A percentile compares a stretch with the other conserved stretches of the same genome.
phyloP scores from a whole-genome alignment of 2,888 invertebrate species.

The Anticlea derivata region DNA sequence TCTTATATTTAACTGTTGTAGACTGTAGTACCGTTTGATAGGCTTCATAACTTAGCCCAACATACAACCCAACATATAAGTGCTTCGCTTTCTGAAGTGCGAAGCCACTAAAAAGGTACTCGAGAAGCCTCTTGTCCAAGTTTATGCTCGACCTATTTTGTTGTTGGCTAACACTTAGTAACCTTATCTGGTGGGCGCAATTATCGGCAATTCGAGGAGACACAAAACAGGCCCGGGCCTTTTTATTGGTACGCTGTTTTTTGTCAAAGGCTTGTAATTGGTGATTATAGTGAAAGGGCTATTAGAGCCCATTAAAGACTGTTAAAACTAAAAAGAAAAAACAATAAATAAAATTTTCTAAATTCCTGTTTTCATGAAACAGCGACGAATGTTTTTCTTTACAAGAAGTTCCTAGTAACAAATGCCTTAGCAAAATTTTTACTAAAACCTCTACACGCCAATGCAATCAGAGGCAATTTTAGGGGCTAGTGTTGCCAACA shows the following conservation, averaged over 20 bases:
- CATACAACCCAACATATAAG: too few relatives aligned
- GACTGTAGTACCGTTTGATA: too few relatives aligned
- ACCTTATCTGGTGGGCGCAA: conserved; percentile 45
- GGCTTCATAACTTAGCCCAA: too few relatives aligned
- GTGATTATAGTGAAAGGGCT: conserved; percentile 11
- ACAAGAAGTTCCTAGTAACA: too few relatives aligned
- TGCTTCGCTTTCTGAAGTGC: conserved; percentile 40
- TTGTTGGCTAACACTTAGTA: conserved; percentile 47
- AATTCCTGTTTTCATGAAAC: too few relatives aligned
- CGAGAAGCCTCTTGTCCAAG: conserved; percentile 36
- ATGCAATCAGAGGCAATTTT: too few relatives aligned
- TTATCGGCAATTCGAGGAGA: conserved; percentile 40
- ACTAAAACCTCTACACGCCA: too few relatives aligned
- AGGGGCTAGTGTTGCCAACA: too few relatives aligned
- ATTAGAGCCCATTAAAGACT: neutral
- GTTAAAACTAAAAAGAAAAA: neutral
- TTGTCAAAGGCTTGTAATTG: conserved; percentile 20
- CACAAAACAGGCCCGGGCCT: conserved; percentile 22
- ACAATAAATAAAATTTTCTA: too few relatives aligned
- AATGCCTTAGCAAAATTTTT: too few relatives aligned
- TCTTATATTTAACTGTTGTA: too few relatives aligned
- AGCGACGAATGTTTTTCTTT: too few relatives aligned
- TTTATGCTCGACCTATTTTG: conserved; percentile 47
- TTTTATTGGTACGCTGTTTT: conserved; percentile 19
- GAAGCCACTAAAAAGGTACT: conserved; percentile 42